phyloP scores from a whole-genome alignment of 2,797 vertebrate genomes.

The Myiotriccus ornatus region DNA sequence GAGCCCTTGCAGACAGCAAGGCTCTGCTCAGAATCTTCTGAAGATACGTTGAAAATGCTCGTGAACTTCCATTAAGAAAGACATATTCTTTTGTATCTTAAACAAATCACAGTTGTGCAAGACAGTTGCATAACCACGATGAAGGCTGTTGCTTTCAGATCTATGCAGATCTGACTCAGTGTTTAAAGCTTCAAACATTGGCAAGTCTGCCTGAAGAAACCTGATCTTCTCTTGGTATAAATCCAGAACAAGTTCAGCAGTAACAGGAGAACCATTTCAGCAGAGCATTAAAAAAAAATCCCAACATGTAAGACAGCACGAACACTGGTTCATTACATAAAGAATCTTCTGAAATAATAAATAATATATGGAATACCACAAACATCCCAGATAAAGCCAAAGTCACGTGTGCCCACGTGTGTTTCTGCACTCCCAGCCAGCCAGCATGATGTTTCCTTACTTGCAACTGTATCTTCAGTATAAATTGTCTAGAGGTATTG shows the following conservation, averaged over 20 bases:
- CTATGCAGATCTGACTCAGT: neutral
- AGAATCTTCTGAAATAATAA: neutral
- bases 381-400: neutral
- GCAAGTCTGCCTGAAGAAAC: neutral
- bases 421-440: neutral
- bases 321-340: neutral
- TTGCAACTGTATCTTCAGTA: neutral
- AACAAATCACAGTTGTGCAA: neutral
- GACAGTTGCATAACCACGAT: neutral
- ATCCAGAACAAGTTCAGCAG: neutral
- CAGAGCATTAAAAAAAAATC: neutral
- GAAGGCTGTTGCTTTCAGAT: neutral
- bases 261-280: neutral
- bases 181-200: neutral
- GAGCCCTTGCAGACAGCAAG: neutral
- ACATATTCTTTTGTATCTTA: neutral
- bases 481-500: neutral
- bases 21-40: neutral
- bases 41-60: neutral
- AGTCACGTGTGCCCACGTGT: fast-evolving
- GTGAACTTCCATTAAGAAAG: neutral
- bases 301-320: neutral
- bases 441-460: neutral
- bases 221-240: neutral
- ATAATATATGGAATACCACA: neutral